Conservation (phyloP, 1,140 invertebrate species). For the Drosophila oshimai region DNA sequence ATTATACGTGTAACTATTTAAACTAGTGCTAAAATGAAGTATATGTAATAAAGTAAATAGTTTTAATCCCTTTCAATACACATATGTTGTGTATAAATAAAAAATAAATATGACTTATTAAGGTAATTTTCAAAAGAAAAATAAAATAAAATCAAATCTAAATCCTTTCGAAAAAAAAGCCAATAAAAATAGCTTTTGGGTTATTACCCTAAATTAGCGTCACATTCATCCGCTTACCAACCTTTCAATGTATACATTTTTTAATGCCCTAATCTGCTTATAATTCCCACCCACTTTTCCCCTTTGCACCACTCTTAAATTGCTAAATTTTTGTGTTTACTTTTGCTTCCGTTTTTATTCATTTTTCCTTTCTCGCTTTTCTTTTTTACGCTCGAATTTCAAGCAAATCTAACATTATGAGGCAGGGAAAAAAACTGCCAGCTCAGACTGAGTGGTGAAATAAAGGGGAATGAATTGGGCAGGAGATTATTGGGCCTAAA, state of each 20-base stretch:
- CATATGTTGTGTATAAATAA: no score
- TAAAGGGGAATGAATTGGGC: background rate
- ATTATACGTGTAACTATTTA: no score
- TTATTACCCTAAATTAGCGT: background rate
- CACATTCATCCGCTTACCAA: slow-evolving; percentile 10
- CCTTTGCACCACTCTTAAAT: slow-evolving; percentile 15
- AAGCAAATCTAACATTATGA: slow-evolving; percentile 67
- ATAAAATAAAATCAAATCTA: no score
- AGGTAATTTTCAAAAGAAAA: no score
- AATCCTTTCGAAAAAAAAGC: background rate
- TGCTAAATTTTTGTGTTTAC: slow-evolving; percentile 13
- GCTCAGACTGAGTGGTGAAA: slow-evolving; percentile 41
- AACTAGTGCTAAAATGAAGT: no score
- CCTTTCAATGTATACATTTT: background rate
- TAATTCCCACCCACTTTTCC: background rate
- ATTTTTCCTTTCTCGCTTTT: background rate
- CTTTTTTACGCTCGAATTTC: slow-evolving; percentile 53
- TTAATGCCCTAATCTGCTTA: slow-evolving; percentile 1
- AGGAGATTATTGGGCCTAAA: slow-evolving; percentile 53
- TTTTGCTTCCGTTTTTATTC: background rate
- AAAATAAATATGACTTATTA: no score
- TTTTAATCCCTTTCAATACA: no score
- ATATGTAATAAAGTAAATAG: no score
- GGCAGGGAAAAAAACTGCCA: slow-evolving; percentile 52
- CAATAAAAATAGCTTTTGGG: background rate